Conservation (phyloP, 2,888 invertebrate species). For the Cosmia pyralina region DNA sequence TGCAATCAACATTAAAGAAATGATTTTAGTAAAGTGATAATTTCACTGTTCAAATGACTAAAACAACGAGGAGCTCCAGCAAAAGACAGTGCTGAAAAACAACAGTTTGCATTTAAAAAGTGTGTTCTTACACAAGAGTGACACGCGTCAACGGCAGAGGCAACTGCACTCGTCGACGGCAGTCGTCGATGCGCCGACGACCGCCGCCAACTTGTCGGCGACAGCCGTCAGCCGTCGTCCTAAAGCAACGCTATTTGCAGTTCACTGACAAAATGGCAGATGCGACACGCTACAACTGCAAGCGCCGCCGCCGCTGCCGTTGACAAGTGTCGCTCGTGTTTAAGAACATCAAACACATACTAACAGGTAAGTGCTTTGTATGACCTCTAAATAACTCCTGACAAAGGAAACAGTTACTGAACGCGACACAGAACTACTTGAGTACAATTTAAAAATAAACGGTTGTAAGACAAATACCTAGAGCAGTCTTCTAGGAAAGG, state of each 20-base stretch:
- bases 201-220: too few relatives aligned
- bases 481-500: constrained; percentile 10
- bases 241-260: too few relatives aligned
- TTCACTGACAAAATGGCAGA: too few relatives aligned
- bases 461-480: constrained; percentile 18
- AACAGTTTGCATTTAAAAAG: background rate
- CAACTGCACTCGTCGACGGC: too few relatives aligned
- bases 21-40: background rate
- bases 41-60: background rate
- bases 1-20: background rate
- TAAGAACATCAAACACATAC: background rate
- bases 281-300: too few relatives aligned
- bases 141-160: too few relatives aligned
- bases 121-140: background rate
- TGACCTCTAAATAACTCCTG: background rate
- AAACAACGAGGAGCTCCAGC: background rate
- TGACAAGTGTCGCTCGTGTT: too few relatives aligned
- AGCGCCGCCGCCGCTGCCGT: too few relatives aligned
- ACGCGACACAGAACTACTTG: background rate
- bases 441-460: constrained; percentile 32
- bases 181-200: too few relatives aligned
- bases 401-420: constrained; percentile 3
- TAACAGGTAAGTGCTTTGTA: background rate
- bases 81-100: background rate
- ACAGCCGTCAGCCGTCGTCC: too few relatives aligned